Percentiles rank a stretch among this genome's conserved stretches.
phyloP scores from a whole-genome alignment of 2,888 invertebrate species.

The Caenorhabditis angaria region DNA sequence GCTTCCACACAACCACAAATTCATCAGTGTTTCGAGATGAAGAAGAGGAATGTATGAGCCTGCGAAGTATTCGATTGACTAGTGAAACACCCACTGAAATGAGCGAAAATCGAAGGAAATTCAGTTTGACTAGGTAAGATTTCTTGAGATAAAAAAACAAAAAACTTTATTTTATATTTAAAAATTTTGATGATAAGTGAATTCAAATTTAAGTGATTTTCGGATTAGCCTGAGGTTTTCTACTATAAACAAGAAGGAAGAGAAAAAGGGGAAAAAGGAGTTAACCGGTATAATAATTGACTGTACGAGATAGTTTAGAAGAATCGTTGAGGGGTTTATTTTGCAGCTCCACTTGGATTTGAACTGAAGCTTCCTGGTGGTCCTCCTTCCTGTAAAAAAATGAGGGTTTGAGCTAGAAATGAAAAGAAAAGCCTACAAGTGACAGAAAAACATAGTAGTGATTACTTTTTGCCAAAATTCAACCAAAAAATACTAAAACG shows the following conservation, averaged over 20 bases:
- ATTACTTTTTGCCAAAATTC: too few relatives aligned
- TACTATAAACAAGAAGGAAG: neutral
- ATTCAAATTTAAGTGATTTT: conserved; percentile 7
- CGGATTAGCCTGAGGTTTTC: conserved; percentile 30
- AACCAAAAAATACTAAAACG: too few relatives aligned
- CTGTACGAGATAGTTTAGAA: too few relatives aligned
- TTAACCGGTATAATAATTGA: conserved; percentile 28
- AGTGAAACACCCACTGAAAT: conserved; percentile 28
- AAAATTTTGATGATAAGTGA: conserved; percentile 10
- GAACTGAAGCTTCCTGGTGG: conserved; percentile 44
- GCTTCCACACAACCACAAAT: conserved; percentile 74
- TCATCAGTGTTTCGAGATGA: neutral
- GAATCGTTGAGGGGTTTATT: conserved; percentile 5
- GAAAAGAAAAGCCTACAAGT: neutral
- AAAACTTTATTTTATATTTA: conserved; percentile 11
- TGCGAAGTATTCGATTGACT: conserved; percentile 30
- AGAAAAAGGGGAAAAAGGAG: neutral
- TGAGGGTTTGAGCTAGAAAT: neutral
- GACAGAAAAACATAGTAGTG: too few relatives aligned
- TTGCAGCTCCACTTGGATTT: conserved; percentile 36
- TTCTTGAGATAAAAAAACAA: too few relatives aligned
- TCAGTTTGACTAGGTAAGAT: conserved; percentile 7
- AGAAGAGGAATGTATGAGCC: conserved; percentile 22
- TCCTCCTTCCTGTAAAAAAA: conserved; percentile 41
- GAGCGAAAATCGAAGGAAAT: conserved; percentile 17